Evolutionary conservation across 1,140 invertebrate species (phyloP).

Genomic region (Brachionus asplanchnoidis): DNA sequence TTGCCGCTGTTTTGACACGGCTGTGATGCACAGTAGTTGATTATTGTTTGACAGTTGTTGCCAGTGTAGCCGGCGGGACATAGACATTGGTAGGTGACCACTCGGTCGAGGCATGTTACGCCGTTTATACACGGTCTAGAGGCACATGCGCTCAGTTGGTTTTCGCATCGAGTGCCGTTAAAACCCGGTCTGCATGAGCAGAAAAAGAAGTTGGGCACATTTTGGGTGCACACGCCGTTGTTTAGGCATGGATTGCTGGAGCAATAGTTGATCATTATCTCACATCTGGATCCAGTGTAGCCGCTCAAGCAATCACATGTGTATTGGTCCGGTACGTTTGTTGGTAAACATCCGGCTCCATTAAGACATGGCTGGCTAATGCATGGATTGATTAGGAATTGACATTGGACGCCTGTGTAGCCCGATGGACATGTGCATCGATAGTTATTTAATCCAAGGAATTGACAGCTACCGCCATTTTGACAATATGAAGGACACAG

Average conservation of each 20-base stretch:
- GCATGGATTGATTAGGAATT: slow-evolving; percentile 90
- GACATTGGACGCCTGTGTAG: slow-evolving; percentile 58
- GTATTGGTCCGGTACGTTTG: slow-evolving; percentile 58
- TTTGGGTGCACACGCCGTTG: slow-evolving; percentile 28
- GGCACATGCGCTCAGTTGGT: slow-evolving; percentile 79
- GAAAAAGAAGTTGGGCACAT: slow-evolving; percentile 58
- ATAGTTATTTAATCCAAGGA: slow-evolving; percentile 9
- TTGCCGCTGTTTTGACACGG: slow-evolving; percentile 19
- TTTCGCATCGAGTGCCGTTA: slow-evolving; percentile 51
- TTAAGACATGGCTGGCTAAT: slow-evolving; percentile 78
- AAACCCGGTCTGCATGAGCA: slow-evolving; percentile 49
- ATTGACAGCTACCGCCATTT: slow-evolving; percentile 78
- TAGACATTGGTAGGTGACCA: slow-evolving; percentile 80
- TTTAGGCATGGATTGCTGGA: slow-evolving; percentile 17
- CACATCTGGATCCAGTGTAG: slow-evolving; percentile 43
- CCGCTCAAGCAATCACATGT: slow-evolving; percentile 43
- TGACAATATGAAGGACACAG: slow-evolving; percentile 71
- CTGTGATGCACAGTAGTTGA: slow-evolving; percentile 2
- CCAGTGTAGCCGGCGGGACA: slow-evolving; percentile 67
- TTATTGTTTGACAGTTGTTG: slow-evolving; percentile 44
- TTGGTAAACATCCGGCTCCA: slow-evolving; percentile 81
- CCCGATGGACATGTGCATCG: slow-evolving; percentile 36
- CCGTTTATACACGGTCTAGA: slow-evolving; percentile 84
- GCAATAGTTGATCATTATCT: slow-evolving; percentile 31
- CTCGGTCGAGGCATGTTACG: slow-evolving; percentile 73